phyloP scores from a whole-genome alignment of 2,113 vertebrate genomes.

The Cinclus cinclus region DNA sequence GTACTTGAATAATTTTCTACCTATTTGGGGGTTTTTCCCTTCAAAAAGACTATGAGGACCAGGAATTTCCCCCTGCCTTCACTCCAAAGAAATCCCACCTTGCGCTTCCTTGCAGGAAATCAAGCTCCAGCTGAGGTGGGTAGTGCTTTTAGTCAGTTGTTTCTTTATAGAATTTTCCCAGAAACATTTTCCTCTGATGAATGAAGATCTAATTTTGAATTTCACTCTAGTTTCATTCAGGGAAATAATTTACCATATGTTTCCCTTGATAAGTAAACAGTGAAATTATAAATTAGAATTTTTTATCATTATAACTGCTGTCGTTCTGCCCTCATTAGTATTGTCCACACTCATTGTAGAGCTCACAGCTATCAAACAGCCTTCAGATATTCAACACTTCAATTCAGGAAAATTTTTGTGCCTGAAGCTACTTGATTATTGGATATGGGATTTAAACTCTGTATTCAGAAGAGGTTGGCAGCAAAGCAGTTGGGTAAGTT shows the following conservation, averaged over 20 bases:
- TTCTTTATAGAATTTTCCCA: neutral
- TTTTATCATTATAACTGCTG: neutral
- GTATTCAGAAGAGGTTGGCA: neutral
- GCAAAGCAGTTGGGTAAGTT: neutral
- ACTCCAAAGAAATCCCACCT: fast-evolving
- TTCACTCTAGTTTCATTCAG: neutral
- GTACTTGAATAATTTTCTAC: neutral
- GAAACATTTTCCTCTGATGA: neutral
- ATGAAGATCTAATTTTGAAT: neutral
- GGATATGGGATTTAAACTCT: neutral
- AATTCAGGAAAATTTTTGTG: neutral
- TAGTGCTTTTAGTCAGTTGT: neutral
- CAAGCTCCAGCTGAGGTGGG: neutral
- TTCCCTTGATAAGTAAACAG: neutral
- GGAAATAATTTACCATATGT: neutral
- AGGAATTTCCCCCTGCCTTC: neutral
- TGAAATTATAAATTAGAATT: neutral
- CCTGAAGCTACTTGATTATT: neutral
- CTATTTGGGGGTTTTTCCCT: fast-evolving
- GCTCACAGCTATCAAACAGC: neutral
- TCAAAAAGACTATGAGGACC: neutral
- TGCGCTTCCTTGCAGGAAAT: neutral
- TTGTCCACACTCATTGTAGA: neutral
- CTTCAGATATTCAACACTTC: neutral
- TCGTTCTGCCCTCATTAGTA: neutral